phyloP scores from a whole-genome alignment of 2,888 invertebrate species.

The Agrochola lota region DNA sequence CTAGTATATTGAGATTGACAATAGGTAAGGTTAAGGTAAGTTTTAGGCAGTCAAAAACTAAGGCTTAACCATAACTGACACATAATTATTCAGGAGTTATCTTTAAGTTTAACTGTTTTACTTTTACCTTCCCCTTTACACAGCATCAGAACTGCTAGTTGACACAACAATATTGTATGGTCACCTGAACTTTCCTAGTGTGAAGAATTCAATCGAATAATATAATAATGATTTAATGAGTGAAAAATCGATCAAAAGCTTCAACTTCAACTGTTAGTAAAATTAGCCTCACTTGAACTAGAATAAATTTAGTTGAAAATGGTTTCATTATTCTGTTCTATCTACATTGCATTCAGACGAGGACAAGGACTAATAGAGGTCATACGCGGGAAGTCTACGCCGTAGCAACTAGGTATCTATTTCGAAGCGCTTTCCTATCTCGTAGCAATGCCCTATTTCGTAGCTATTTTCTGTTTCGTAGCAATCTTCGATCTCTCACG shows the following conservation, averaged over 20 bases:
- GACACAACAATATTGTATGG: not conserved
- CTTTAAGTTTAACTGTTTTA: not conserved
- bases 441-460: not conserved
- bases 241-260: not conserved
- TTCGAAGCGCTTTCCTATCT: not conserved
- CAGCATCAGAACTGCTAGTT: not conserved
- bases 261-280: conserved; percentile 2
- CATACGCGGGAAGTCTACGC: not conserved
- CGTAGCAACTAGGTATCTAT: not conserved
- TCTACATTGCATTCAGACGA: conserved; percentile 3
- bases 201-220: not conserved
- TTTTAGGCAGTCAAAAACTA: not conserved
- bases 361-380: conserved; percentile 36
- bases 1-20: not conserved
- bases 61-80: not conserved
- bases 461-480: conserved; percentile 1
- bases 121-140: not conserved
- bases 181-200: too few relatives aligned
- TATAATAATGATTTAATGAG: not conserved
- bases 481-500: not conserved
- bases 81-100: not conserved
- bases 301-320: not conserved
- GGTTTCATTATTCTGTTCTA: not conserved
- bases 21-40: not conserved
- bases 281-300: not conserved